Percentiles rank a stretch among this genome's conserved stretches.
Conservation (phyloP, 2,113 vertebrate species). For the Haemorhous mexicanus region DNA sequence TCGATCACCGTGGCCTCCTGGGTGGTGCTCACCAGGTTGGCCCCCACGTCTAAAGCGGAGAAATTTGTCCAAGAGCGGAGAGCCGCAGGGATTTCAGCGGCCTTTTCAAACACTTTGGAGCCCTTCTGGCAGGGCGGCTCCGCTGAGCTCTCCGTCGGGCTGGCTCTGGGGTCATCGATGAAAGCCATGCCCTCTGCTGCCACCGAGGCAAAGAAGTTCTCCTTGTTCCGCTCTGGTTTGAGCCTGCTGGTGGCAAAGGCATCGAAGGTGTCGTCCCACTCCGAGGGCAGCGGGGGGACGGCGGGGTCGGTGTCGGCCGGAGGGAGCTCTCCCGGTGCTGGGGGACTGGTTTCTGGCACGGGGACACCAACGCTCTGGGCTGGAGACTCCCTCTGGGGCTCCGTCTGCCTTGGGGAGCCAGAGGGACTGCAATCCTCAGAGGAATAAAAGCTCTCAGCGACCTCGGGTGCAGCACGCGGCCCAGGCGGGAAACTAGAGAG, state of each 20-base stretch:
- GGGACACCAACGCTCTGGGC: constrained; percentile 20
- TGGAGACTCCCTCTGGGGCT: constrained; percentile 46
- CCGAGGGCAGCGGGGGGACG: constrained; percentile 49
- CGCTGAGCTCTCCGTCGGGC: fast-evolving
- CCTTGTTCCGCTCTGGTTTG: constrained; percentile 51
- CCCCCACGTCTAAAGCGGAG: neutral
- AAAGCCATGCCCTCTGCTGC: constrained; percentile 48
- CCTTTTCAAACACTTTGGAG: neutral
- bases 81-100: neutral
- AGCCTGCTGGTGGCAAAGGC: constrained; percentile 84
- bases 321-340: constrained; percentile 26
- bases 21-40: neutral
- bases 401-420: constrained; percentile 52
- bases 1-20: constrained; percentile 21
- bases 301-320: constrained; percentile 4
- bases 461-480: constrained; percentile 71
- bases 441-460: constrained; percentile 54
- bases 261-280: constrained; percentile 86
- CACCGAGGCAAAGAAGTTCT: constrained; percentile 5
- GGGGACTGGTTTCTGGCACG: constrained; percentile 70
- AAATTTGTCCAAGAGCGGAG: constrained; percentile 27
- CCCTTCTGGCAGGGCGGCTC: neutral
- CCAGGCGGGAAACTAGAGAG: constrained; percentile 83
- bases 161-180: neutral
- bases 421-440: constrained; percentile 47